Base-by-base conservation (phyloP, 1,140 invertebrate genomes). In the Microplitis mediator region DNA sequence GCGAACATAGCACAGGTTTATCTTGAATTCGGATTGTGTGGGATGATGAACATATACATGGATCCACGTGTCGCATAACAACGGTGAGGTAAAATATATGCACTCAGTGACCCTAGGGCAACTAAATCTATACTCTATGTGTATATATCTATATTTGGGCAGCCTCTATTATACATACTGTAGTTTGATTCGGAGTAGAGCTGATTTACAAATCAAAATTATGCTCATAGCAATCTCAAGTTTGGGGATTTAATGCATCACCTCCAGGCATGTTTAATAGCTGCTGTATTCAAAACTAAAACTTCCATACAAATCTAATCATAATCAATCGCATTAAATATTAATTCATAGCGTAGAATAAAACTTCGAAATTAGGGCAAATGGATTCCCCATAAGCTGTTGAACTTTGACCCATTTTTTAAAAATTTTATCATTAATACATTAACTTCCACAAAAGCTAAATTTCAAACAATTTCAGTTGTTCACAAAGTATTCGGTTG, bases 1-100 rank as follows among this genome's bases (percentile, higher is more conserved):
- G 73, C 77, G 70, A 64, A 79, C 80, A 85, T 85, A 79, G 79
- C 79, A 71, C 31, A 75, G 64, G 78, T 78, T 81, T 81, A 80
- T 77, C 75, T 51, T 9, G n/a, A 8, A n/a, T 65, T 56, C 39
- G 62, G 61, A n/a, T 50, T 45, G 4, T 45, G 4, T 16, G 36
- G 61, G 5, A 71, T 34, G 50, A 69, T 73, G 64, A 67, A 76
- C 60, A 73, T 72, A 71, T 69, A 71, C 74, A 77, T 78, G 69
- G 39, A 45, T 69, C 75, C 74, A 13, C 14, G 14, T 66, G 63
- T 52, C 16, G 64, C 13, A 63, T 63, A 51, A 14, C 36, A 45
- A 39, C 52, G 11, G 51, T 23, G 23, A 36, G 32, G 61, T 14
- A 16, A n/a, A 23, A 54, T 54, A 8, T 54, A 16, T n/a, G 13